Evolutionary conservation across 2,888 invertebrate species (phyloP), one percentile per base, ranked within the genome.

Genomic region (Volucella inflata): DNA sequence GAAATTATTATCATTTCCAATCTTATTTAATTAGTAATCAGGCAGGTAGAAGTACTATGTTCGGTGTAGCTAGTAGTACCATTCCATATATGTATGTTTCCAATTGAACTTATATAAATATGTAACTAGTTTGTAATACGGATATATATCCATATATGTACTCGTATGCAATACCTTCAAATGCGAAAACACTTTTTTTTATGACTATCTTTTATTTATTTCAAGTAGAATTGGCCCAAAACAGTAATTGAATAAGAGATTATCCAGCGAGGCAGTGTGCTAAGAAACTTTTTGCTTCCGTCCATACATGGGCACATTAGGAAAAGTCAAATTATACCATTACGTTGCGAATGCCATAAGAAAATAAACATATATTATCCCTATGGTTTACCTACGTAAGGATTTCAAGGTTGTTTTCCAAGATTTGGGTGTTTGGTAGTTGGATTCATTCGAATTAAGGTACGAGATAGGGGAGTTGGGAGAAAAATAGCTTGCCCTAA

Each of bases 231-330:
- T 59, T 76, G 70, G 50, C 68, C 30, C 70, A 51, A 64, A 77
- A 68, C 57, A 81, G 81, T 81, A 81, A 81, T 81, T 81, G 81
- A 81, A 76, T 81, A 75, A 81, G 70, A 81, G 81, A 81, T 81
- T 76, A 81, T 81, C 81, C 76, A 62, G 30, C 38, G 38, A 55
- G 59, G 55, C 55, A 60, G 59, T 38, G 9, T 38, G 53, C 38
- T 50, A 42, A 38, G 51, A 36, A 60, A 60, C 51, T 60, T 75
- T 38, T 14, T 48, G 30, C 68, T 68, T 14, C 55, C 21, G 50
- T 40, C 40, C 44, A 72, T 71, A 50, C 42, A 74, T 74, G 48
- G 50, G 36, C 59, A 44, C 51, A 67, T 74, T 80, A 68, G 50
- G 53, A 42, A 75, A 75, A 68, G 60, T 75, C 75, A 80, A 74